Conservation (phyloP, 2,113 vertebrate genomes). For the Sterna hirundo region DNA sequence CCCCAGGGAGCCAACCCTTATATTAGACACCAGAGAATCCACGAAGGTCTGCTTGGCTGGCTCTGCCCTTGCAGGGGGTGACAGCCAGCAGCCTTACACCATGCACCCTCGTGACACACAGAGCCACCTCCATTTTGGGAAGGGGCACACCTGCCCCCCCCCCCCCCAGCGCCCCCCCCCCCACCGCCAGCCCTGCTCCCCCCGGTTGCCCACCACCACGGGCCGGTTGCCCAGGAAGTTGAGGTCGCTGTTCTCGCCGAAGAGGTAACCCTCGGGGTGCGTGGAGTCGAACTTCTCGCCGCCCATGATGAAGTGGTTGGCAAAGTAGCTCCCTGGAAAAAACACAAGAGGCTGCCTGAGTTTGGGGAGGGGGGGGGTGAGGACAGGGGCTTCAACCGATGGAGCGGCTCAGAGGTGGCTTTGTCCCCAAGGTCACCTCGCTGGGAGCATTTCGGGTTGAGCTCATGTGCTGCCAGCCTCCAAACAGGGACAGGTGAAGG, state of each 20-base stretch:
- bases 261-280: constrained; percentile 96
- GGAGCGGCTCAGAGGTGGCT: background rate
- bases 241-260: constrained; percentile 98
- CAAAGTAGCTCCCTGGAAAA: constrained; percentile 92
- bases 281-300: constrained; percentile 98
- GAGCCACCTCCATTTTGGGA: rapidly evolving
- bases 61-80: background rate
- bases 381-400: background rate
- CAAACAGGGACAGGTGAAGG: background rate
- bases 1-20: rapidly evolving
- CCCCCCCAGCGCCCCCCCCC: rapidly evolving
- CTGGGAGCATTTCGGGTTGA: background rate
- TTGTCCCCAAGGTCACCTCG: background rate
- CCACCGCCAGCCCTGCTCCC: background rate
- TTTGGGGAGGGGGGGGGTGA: rapidly evolving
- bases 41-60: background rate
- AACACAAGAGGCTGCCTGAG: background rate
- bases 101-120: rapidly evolving
- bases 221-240: constrained; percentile 97
- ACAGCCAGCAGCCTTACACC: background rate
- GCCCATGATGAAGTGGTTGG: constrained; percentile 99
- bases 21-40: background rate
- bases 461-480: background rate
- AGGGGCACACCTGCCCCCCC: background rate
- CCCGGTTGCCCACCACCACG: constrained; percentile 80